Percentiles rank a stretch among this genome's conserved stretches.
phyloP scores from a whole-genome alignment of 2,888 invertebrate genomes.

The Dasypogon diadema region DNA sequence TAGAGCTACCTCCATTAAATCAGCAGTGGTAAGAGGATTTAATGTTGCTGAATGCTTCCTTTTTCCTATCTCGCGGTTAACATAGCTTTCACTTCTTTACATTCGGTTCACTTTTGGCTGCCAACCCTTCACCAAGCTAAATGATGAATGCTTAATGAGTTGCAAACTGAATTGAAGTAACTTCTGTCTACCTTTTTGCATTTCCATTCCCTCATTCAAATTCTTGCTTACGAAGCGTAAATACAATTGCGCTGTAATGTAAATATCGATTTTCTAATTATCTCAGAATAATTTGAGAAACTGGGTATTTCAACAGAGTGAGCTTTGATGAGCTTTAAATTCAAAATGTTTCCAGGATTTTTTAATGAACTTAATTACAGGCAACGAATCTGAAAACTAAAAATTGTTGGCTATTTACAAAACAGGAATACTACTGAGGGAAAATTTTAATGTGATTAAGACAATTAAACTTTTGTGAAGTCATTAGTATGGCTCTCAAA shows the following conservation, averaged over 20 bases:
- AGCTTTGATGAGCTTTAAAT: too few relatives aligned
- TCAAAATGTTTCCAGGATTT: too few relatives aligned
- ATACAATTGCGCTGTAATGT: constrained; percentile 37
- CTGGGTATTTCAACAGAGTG: too few relatives aligned
- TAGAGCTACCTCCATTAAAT: not conserved
- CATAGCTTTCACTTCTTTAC: not conserved
- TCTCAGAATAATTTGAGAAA: constrained; percentile 27
- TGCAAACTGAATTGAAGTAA: constrained; percentile 25
- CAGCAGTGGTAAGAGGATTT: not conserved
- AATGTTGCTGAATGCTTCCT: constrained; percentile 3
- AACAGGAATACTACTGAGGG: too few relatives aligned
- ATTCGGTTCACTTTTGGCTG: not conserved
- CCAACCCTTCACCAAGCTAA: not conserved
- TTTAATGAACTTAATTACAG: too few relatives aligned
- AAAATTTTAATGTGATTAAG: too few relatives aligned
- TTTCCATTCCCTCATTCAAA: not conserved
- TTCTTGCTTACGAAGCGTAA: constrained; percentile 3
- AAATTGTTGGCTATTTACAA: too few relatives aligned
- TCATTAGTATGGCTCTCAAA: too few relatives aligned
- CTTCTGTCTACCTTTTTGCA: not conserved
- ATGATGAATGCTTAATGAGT: constrained; percentile 33
- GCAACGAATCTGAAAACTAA: too few relatives aligned
- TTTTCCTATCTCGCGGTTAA: not conserved
- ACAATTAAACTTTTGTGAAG: too few relatives aligned
- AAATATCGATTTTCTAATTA: constrained; percentile 54